Base-by-base conservation (phyloP, 2,888 invertebrate species). In the Tineola bisselliella region DNA sequence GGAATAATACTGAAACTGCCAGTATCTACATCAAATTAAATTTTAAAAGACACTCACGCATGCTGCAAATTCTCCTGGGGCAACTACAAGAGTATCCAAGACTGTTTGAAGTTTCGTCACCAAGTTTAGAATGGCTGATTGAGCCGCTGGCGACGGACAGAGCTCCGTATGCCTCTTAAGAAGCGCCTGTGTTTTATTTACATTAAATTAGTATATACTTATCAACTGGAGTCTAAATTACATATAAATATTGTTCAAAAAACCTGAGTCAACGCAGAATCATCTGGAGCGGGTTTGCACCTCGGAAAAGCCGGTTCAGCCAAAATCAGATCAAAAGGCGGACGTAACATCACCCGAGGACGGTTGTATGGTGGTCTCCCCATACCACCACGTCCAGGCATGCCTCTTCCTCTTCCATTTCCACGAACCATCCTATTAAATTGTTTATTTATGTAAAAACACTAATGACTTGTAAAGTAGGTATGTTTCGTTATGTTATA, bases 71-170 rank as follows among this genome's bases (percentile, higher is more conserved):
- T 92, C 93, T 30, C 96, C 97, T 0, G 98, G 98, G 0, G 97
- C 94, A 0, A 98, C 94, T 11, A 98, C 96, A 17, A 99, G 84
- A 76, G 96, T 97, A 75, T 99, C 99, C 61, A 99, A 86, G 25
- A 97, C 96, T 0, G 93, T 92, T 76, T 97, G 97, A n/a, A 99
- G 91, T 81, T 98, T 97, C 0, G 97, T 96, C 33, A 98, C 96
- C 15, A 99, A 89, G 79, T 96, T 97, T 31, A 96, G 90, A 61
- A 99, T 94, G 0, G 97, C 93, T 0, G 97, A 93, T 80, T 98
- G 97, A 71, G 99, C 98, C 1, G 92, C 90, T 0, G 97, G 91
- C 0, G 95, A 91, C 0, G 98, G 98, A 58, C 96, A 95, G 63
- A 99, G 89, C 75, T 99, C 98, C 25, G 93, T 89, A 73, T 98